These are phyloP conservation scores for Neosilurus hyrtlii DNA, from an alignment of 2,797 vertebrate species.

Conservation along the genomic window DNA sequence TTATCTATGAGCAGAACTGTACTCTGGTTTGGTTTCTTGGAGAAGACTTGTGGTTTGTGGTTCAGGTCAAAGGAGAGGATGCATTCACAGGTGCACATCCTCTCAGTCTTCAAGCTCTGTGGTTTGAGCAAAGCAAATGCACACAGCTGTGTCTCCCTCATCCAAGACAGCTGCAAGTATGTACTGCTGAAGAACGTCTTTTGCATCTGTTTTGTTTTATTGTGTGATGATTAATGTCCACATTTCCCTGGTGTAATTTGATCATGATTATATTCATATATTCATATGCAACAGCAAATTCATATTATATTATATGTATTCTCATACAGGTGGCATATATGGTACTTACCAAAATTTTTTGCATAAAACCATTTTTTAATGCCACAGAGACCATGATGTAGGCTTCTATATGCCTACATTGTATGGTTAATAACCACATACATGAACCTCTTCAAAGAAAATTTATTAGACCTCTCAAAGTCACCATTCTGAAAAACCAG, in stretches of 20 bases:
- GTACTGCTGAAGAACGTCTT: background rate
- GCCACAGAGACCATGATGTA: constrained; percentile 2
- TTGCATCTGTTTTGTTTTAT: constrained; percentile 19
- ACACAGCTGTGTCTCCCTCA: constrained; percentile 62
- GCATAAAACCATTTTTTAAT: constrained; percentile 20
- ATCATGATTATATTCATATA: background rate
- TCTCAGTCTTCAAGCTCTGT: constrained; percentile 60
- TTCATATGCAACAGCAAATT: too few relatives aligned
- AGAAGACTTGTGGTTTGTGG: constrained; percentile 64
- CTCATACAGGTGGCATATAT: constrained; percentile 6
- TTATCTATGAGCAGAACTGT: background rate
- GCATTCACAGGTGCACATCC: constrained; percentile 73
- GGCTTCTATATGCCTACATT: background rate
- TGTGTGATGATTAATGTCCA: background rate
- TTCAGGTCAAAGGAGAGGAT: constrained; percentile 59
- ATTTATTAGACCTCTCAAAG: constrained; percentile 29
- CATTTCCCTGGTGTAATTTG: background rate
- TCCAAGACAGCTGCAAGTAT: constrained; percentile 26
- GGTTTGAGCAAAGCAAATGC: constrained; percentile 68
- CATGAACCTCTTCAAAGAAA: constrained; percentile 21
- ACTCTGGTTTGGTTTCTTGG: background rate
- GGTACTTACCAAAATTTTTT: background rate
- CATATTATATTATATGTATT: too few relatives aligned
- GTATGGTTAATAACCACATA: constrained; percentile 10
- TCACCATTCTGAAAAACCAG: constrained; percentile 1